phyloP scores from a whole-genome alignment of 2,113 vertebrate species.

The Scartelaos histophorus region DNA sequence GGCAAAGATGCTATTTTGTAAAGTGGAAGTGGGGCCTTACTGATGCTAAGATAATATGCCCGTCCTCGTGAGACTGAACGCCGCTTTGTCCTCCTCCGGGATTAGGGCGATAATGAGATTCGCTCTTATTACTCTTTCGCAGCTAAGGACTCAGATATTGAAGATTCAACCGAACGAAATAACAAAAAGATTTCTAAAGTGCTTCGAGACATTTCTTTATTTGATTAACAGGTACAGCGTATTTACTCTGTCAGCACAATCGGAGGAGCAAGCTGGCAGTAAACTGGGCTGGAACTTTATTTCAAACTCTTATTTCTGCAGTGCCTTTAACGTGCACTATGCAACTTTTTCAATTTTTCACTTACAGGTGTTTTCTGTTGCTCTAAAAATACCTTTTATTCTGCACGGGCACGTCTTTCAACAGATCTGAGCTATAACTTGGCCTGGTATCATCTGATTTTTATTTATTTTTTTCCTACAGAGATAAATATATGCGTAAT shows the following conservation, averaged over 20 bases:
- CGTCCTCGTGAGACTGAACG: conserved; percentile 21
- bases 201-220: background rate
- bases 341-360: no score
- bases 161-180: background rate
- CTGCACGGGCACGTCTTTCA: no score
- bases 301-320: background rate
- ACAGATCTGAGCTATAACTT: no score
- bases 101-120: conserved; percentile 51
- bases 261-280: no score
- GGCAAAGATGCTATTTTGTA: conserved; percentile 62
- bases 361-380: no score
- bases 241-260: background rate
- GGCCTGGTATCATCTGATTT: no score
- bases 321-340: background rate
- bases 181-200: conserved; percentile 21
- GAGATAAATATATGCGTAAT: no score
- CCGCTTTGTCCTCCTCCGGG: conserved; percentile 62
- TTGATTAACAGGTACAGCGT: background rate
- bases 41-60: conserved; percentile 56
- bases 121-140: conserved; percentile 16
- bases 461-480: no score
- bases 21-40: conserved; percentile 43
- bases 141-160: conserved; percentile 21
- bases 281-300: background rate
- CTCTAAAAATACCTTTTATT: no score